Evolutionary conservation across 2,797 vertebrate genomes (phyloP).

Genomic region (Pangasius macronema): DNA sequence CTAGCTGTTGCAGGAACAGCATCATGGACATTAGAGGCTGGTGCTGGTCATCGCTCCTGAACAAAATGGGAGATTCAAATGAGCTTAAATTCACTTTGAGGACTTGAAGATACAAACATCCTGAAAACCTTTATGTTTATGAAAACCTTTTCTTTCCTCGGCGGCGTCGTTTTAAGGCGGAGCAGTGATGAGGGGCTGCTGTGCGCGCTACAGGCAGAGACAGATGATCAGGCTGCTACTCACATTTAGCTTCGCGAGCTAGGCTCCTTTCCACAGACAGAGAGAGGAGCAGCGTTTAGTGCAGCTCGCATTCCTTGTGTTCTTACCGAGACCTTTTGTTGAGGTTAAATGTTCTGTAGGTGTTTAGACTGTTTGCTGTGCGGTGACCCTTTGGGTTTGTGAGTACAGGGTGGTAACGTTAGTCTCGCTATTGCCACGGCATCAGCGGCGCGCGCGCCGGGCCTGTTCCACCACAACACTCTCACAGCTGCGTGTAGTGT

Average conservation of each 20-base stretch:
- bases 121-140: background rate
- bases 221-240: constrained; percentile 48
- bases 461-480: constrained; percentile 45
- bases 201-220: constrained; percentile 49
- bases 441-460: constrained; percentile 24
- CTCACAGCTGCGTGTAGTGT: background rate
- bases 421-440: constrained; percentile 49
- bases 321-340: background rate
- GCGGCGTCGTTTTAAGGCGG: constrained; percentile 60
- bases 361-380: no score
- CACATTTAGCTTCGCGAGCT: constrained; percentile 49
- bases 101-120: constrained; percentile 58
- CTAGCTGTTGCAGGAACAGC: constrained; percentile 59
- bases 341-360: background rate
- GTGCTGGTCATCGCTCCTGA: constrained; percentile 45
- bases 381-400: background rate
- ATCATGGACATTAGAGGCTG: constrained; percentile 56
- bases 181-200: constrained; percentile 69
- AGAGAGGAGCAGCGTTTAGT: constrained; percentile 31
- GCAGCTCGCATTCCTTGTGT: constrained; percentile 23
- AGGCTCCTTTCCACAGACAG: constrained; percentile 45
- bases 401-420: background rate
- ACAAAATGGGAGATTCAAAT: constrained; percentile 11
- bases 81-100: background rate
- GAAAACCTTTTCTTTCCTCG: background rate